These are phyloP conservation scores for Vanessa cardui DNA, from an alignment of 2,888 invertebrate species.

Conservation along the genomic window DNA sequence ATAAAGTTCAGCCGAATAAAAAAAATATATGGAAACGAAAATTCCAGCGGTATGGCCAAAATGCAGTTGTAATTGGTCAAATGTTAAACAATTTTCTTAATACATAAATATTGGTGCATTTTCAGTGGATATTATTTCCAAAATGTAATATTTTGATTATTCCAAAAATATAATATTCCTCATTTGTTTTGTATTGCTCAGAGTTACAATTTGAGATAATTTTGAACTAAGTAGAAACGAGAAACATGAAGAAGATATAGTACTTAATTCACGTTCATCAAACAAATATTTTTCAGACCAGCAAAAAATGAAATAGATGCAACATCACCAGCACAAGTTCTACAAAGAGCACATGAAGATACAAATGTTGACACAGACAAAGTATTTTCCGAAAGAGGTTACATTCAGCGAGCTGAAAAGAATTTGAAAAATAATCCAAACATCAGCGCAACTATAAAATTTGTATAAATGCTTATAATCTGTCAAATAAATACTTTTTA, in stretches of 20 bases:
- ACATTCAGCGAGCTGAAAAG: slow-evolving; percentile 54
- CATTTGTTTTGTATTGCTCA: too few species aligned
- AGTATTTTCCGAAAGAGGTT: slow-evolving; percentile 58
- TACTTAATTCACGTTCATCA: not conserved
- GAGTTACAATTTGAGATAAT: too few species aligned
- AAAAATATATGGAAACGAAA: too few species aligned
- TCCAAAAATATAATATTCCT: too few species aligned
- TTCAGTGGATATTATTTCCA: too few species aligned
- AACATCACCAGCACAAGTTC: slow-evolving; percentile 38
- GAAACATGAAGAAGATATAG: not conserved
- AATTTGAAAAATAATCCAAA: slow-evolving; percentile 38
- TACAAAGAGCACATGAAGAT: slow-evolving; percentile 47
- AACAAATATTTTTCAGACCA: slow-evolving; percentile 49
- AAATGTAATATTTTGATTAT: too few species aligned
- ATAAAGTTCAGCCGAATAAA: too few species aligned
- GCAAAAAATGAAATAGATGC: slow-evolving; percentile 55
- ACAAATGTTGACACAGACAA: slow-evolving; percentile 49
- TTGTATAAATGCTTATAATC: not conserved
- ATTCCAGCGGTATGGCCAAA: too few species aligned
- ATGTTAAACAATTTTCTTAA: too few species aligned
- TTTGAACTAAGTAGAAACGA: too few species aligned
- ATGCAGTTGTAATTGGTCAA: too few species aligned
- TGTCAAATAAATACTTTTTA: slow-evolving; percentile 1
- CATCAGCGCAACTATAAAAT: slow-evolving; percentile 9
- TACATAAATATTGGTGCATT: too few species aligned